Evolutionary conservation across 2,113 vertebrate genomes (phyloP).

Genomic region (Passer domesticus): DNA sequence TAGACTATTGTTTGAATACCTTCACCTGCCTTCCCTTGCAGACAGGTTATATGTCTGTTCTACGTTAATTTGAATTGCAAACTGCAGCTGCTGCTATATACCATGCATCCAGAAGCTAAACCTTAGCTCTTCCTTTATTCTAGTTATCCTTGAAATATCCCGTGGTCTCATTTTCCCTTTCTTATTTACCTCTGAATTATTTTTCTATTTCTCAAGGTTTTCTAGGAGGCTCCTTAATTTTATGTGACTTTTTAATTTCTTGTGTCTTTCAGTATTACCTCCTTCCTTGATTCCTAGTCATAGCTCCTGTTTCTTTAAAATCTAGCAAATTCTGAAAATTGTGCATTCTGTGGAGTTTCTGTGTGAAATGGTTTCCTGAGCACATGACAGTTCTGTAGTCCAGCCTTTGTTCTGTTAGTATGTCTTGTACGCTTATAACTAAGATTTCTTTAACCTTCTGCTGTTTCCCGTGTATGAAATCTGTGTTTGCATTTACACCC

Average conservation of each 20-base stretch:
- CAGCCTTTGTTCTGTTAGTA: not conserved
- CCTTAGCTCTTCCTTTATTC: not conserved
- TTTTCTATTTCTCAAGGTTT: not conserved
- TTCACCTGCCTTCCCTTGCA: not conserved
- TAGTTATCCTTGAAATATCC: not conserved
- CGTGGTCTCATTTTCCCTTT: not conserved
- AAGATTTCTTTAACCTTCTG: conserved; percentile 8
- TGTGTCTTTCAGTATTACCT: not conserved
- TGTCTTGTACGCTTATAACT: not conserved
- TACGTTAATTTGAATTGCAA: conserved; percentile 32
- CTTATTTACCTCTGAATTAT: not conserved
- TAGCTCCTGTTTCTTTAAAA: not conserved
- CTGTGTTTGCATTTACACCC: not conserved
- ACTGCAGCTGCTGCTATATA: not conserved
- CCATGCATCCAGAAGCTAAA: not conserved
- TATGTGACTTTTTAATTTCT: not conserved
- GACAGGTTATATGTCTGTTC: not conserved
- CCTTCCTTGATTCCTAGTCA: not conserved
- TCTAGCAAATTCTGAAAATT: not conserved
- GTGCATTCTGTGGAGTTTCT: not conserved
- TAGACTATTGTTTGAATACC: not conserved
- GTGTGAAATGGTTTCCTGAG: not conserved
- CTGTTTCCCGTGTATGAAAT: not conserved
- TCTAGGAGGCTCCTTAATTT: not conserved
- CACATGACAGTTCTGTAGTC: not conserved